Percentiles rank a stretch among this genome's conserved stretches.
Evolutionary conservation across 2,113 vertebrate genomes (phyloP).

Genomic region (Xiphorhynchus elegans): DNA sequence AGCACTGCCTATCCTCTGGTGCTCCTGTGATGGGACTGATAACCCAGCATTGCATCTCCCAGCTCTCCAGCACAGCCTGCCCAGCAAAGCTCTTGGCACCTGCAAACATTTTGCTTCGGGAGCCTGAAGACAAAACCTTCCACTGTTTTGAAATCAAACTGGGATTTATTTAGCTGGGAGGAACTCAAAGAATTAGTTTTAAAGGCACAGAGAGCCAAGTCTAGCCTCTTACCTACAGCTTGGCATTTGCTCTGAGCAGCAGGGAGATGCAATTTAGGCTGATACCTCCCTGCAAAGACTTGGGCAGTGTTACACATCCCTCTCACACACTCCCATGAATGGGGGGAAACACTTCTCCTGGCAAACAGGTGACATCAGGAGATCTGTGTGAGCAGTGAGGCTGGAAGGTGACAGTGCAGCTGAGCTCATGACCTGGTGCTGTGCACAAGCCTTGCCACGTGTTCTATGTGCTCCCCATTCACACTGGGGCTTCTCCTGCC

Average conservation of each 20-base stretch:
- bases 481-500: neutral
- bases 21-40: neutral
- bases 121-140: slow-evolving; percentile 12
- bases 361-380: too few species aligned
- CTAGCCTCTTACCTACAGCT: slow-evolving; percentile 2
- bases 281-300: neutral
- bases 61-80: neutral
- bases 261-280: neutral
- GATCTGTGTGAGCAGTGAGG: neutral
- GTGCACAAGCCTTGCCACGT: neutral
- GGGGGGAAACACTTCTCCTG: neutral
- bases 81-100: slow-evolving; percentile 1
- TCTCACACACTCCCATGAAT: neutral
- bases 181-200: slow-evolving; percentile 33
- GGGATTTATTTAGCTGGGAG: neutral
- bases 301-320: neutral
- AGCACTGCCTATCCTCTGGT: neutral
- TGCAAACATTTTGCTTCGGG: slow-evolving; percentile 2
- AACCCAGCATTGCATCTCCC: neutral
- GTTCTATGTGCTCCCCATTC: neutral
- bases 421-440: neutral
- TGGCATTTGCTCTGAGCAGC: neutral
- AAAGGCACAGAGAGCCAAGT: neutral
- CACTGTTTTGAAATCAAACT: neutral
- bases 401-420: neutral